phyloP scores from a whole-genome alignment of 1,140 invertebrate genomes.

The Eriosoma lanigerum region DNA sequence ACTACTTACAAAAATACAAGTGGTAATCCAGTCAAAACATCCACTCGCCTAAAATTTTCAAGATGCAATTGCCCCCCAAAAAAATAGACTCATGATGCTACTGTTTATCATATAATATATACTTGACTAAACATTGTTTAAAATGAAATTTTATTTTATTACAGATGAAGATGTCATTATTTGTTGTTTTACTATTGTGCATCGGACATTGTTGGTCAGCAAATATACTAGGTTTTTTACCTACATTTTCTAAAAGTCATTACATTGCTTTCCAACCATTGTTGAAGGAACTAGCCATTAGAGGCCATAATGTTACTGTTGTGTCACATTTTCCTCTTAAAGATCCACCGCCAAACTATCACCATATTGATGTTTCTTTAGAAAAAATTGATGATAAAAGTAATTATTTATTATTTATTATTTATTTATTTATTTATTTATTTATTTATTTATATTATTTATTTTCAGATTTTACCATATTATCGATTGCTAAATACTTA shows the following conservation, averaged over 20 bases:
- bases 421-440: not conserved
- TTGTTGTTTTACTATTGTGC: not conserved
- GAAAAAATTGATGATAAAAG: not conserved
- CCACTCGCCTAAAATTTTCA: no score
- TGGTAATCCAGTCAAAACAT: no score
- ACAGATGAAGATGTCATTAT: conserved; percentile 7
- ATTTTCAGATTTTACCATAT: conserved; percentile 35
- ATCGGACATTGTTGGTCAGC: conserved; percentile 8
- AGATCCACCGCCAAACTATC: conserved; percentile 49
- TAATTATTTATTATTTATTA: not conserved
- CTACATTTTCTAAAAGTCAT: conserved; percentile 56
- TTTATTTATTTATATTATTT: not conserved
- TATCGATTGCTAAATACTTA: conserved; percentile 1
- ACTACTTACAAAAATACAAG: no score
- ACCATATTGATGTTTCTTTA: conserved; percentile 33
- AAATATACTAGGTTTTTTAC: conserved; percentile 56
- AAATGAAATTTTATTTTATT: no score
- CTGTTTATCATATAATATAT: no score
- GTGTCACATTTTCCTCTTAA: conserved; percentile 55
- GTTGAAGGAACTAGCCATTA: conserved; percentile 56
- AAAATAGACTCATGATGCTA: no score
- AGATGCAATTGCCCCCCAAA: no score
- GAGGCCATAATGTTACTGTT: conserved; percentile 57
- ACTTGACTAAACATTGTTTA: no score
- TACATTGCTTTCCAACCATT: conserved; percentile 57